Conservation (phyloP, 2,888 invertebrate genomes). For the Smittia sp. region DNA sequence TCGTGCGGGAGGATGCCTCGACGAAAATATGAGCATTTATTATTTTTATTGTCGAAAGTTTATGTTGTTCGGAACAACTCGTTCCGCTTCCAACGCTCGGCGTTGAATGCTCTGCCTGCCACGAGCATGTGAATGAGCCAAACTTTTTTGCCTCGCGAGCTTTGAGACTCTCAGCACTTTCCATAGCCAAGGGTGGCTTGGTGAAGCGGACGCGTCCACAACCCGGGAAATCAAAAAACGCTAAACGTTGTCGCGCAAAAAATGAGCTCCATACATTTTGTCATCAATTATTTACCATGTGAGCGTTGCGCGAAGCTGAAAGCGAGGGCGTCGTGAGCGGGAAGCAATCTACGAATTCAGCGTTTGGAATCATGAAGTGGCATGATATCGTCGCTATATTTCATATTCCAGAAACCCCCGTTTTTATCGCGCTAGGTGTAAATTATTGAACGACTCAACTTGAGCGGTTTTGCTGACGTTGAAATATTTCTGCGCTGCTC, state of each 20-base stretch:
- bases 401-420: not conserved
- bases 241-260: not conserved
- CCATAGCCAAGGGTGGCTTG: too few species aligned
- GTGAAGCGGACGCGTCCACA: too few species aligned
- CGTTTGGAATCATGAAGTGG: constrained; percentile 20
- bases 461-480: not conserved
- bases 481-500: not conserved
- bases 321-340: not conserved
- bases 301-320: not conserved
- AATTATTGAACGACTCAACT: constrained; percentile 1
- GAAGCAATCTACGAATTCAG: constrained; percentile 13
- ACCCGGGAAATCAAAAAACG: not conserved
- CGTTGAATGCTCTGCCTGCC: not conserved
- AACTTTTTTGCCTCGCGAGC: not conserved
- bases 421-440: constrained; percentile 14
- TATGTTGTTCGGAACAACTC: constrained; percentile 37
- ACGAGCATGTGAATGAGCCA: not conserved
- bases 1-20: not conserved
- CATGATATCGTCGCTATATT: constrained; percentile 29
- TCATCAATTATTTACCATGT: constrained; percentile 36
- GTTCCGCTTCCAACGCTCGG: not conserved
- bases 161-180: too few species aligned
- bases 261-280: constrained; percentile 27
- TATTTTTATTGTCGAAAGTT: constrained; percentile 41
- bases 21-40: constrained; percentile 38